A percentile compares a stretch with the other conserved stretches of the same genome.
Evolutionary conservation across 2,113 vertebrate genomes (phyloP).

Genomic region (Corydoras sp.): DNA sequence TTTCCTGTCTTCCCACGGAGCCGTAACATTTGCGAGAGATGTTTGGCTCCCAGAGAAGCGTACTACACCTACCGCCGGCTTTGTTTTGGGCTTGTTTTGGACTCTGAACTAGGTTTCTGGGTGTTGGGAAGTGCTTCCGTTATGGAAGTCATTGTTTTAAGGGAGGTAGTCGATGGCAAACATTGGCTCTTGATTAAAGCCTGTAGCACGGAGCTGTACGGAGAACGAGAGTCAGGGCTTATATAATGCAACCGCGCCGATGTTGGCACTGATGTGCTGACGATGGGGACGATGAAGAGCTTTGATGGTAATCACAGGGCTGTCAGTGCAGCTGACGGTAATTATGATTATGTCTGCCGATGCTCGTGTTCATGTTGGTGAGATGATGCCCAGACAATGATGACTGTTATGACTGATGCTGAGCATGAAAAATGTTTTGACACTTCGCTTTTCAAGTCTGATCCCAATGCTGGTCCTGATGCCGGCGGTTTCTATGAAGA

Average conservation of each 20-base stretch:
- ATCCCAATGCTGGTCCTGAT: too few relatives aligned
- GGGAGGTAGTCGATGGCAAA: not conserved
- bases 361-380: not conserved
- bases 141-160: slow-evolving; percentile 26
- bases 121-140: slow-evolving; percentile 15
- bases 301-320: not conserved
- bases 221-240: not conserved
- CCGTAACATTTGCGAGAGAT: slow-evolving; percentile 20
- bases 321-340: not conserved
- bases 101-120: slow-evolving; percentile 16
- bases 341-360: not conserved
- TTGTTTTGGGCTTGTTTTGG: slow-evolving; percentile 22
- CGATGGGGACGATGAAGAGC: not conserved
- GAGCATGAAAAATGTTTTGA: too few relatives aligned
- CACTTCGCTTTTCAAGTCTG: too few relatives aligned
- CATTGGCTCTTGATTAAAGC: not conserved
- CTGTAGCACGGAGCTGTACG: not conserved
- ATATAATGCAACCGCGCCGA: not conserved
- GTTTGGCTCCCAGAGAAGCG: slow-evolving; percentile 12
- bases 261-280: not conserved
- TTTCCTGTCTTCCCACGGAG: slow-evolving; percentile 25
- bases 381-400: not conserved
- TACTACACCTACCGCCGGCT: slow-evolving; percentile 13
- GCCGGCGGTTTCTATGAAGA: too few relatives aligned
- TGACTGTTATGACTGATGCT: not conserved